A percentile compares a stretch with the other conserved stretches of the same genome.
These are phyloP conservation scores for Dione vanillae DNA, from an alignment of 2,888 invertebrate species.

Conservation along the genomic window DNA sequence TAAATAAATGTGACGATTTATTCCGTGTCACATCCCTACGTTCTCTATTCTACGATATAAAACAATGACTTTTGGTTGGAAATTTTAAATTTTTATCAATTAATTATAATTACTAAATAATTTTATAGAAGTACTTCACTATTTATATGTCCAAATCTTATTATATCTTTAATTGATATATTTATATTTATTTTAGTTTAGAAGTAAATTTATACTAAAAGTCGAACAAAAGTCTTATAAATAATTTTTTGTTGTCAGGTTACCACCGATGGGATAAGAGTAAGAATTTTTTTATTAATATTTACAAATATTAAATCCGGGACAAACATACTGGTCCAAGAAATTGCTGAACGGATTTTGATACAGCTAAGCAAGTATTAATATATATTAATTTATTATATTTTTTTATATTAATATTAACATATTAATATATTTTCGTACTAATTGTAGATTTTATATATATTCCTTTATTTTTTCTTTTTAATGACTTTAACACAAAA, in stretches of 20 bases:
- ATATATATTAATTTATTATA: conserved; percentile 14
- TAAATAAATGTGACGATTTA: background rate
- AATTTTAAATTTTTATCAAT: background rate
- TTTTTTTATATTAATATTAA: background rate
- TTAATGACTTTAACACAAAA: background rate
- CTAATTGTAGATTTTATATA: background rate
- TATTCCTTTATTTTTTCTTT: too few relatives aligned
- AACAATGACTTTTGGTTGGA: background rate
- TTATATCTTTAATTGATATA: background rate
- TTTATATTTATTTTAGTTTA: conserved; percentile 1
- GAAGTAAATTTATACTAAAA: conserved; percentile 15
- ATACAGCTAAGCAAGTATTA: conserved; percentile 27
- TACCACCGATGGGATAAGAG: conserved; percentile 48
- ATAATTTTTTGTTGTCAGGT: conserved; percentile 48
- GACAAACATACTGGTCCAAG: background rate
- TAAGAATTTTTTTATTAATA: conserved; percentile 44
- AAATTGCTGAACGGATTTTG: conserved; percentile 32
- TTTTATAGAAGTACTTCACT: background rate
- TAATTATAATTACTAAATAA: background rate
- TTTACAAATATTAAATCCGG: conserved; percentile 11
- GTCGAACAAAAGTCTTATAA: conserved; percentile 25
- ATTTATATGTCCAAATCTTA: background rate
- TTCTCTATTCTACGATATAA: background rate
- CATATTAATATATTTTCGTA: background rate
- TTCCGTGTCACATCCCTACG: background rate